Evolutionary conservation across 2,797 vertebrate species (phyloP).

Genomic region (Typhlichthys eigenmanni): DNA sequence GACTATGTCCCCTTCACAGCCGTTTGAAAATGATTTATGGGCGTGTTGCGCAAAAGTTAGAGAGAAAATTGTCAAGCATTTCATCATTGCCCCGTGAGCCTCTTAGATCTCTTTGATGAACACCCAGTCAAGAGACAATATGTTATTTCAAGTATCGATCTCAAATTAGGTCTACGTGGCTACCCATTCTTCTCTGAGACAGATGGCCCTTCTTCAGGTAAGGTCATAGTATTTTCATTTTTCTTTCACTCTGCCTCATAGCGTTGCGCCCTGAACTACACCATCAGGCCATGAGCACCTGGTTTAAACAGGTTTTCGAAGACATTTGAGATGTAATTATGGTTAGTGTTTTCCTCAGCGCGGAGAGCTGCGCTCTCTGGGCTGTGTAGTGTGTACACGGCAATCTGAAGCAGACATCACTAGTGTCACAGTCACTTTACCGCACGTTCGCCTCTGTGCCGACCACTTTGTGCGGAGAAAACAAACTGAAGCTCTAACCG

Average conservation of each 20-base stretch:
- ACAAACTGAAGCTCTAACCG: too few relatives aligned
- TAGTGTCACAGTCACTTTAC: too few relatives aligned
- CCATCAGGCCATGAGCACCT: background rate
- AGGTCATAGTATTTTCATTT: conserved; percentile 47
- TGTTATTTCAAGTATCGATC: conserved; percentile 59
- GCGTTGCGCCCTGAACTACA: conserved; percentile 13
- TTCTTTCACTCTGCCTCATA: conserved; percentile 26
- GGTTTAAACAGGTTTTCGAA: background rate
- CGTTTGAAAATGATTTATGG: conserved; percentile 65
- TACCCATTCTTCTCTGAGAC: conserved; percentile 34
- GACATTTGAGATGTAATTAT: background rate
- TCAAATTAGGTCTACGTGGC: conserved; percentile 51
- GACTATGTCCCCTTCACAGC: conserved; percentile 53
- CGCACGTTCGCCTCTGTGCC: too few relatives aligned
- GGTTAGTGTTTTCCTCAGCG: too few relatives aligned
- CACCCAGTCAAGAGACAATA: conserved; percentile 41
- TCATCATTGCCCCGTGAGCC: conserved; percentile 53
- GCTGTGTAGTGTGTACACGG: too few relatives aligned
- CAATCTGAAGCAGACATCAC: too few relatives aligned
- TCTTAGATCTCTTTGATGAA: conserved; percentile 61
- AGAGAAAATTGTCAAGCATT: conserved; percentile 56
- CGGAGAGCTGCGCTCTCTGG: too few relatives aligned
- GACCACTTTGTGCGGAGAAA: too few relatives aligned
- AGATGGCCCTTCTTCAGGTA: conserved; percentile 33
- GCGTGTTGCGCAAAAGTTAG: conserved; percentile 34